A percentile compares a stretch with the other conserved stretches of the same genome.
phyloP scores from a whole-genome alignment of 2,113 vertebrate species.

The Vimba vimba region DNA sequence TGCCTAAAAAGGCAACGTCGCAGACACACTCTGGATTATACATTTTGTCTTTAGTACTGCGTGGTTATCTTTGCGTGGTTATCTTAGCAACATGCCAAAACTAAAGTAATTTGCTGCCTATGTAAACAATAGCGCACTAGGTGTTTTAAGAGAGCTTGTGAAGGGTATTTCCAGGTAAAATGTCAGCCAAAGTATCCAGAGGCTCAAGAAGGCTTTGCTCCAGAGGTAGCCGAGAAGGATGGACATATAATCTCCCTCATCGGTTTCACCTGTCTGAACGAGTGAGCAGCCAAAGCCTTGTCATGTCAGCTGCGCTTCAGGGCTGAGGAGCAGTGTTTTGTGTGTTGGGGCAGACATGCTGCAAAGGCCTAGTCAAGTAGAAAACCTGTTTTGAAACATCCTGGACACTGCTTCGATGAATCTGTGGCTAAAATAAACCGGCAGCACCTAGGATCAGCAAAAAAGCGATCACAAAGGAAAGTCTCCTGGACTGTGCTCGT shows the following conservation, averaged over 20 bases:
- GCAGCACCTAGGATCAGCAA: conserved; percentile 50
- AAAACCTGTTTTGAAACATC: conserved; percentile 63
- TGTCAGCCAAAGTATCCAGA: not conserved
- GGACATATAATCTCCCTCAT: conserved; percentile 52
- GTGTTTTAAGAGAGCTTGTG: not conserved
- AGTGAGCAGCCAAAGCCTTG: conserved; percentile 58
- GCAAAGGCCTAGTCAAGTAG: conserved; percentile 56
- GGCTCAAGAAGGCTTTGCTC: conserved; percentile 1
- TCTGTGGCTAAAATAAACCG: conserved; percentile 61
- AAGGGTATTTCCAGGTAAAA: not conserved
- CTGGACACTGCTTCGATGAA: conserved; percentile 42
- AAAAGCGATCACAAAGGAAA: not conserved
- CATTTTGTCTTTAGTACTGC: not conserved
- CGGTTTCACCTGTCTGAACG: conserved; percentile 50
- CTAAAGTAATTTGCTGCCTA: not conserved
- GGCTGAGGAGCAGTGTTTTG: conserved; percentile 24
- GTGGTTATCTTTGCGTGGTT: not conserved
- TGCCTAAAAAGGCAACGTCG: not conserved
- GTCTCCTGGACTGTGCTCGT: not conserved
- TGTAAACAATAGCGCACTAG: not conserved
- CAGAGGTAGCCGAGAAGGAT: conserved; percentile 4
- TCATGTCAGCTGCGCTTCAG: conserved; percentile 55
- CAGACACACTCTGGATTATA: not conserved
- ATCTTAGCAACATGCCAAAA: not conserved
- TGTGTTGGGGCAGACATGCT: conserved; percentile 43